Conservation (phyloP, 37 sponge, comb jelly and placozoan species). For the Mnemiopsis leidyi region DNA sequence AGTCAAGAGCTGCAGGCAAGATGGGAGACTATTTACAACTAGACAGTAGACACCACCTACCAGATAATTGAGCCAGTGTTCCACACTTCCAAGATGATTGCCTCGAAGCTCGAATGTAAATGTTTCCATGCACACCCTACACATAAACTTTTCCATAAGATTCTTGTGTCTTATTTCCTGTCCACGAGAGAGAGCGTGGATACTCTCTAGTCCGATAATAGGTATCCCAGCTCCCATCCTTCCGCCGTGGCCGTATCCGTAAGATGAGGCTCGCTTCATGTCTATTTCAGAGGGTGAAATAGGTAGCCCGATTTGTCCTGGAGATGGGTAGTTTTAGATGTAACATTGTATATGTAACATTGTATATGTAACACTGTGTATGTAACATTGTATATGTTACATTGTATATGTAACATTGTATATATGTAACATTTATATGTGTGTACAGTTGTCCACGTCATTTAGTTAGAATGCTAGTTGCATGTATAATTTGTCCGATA, state of each 20-base stretch:
- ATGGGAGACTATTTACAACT: too few species aligned
- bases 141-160: background rate
- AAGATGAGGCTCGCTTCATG: background rate
- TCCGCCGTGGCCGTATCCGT: conserved; percentile 12
- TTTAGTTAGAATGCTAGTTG: too few species aligned
- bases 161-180: background rate
- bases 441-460: too few species aligned
- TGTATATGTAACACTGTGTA: too few species aligned
- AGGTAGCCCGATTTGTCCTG: background rate
- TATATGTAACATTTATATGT: too few species aligned
- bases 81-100: background rate
- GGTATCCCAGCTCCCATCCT: conserved; percentile 1
- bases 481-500: too few species aligned
- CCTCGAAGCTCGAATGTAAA: conserved; percentile 4
- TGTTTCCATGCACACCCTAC: background rate
- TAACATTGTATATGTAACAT: too few species aligned
- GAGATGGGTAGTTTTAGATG: background rate
- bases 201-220: background rate
- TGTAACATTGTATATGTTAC: too few species aligned
- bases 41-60: too few species aligned
- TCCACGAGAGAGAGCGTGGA: background rate
- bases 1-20: too few species aligned
- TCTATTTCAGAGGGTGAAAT: background rate
- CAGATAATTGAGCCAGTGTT: background rate
- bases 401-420: too few species aligned